Evolutionary conservation across 2,113 vertebrate genomes (phyloP).

Genomic region (Psettodes erumei): DNA sequence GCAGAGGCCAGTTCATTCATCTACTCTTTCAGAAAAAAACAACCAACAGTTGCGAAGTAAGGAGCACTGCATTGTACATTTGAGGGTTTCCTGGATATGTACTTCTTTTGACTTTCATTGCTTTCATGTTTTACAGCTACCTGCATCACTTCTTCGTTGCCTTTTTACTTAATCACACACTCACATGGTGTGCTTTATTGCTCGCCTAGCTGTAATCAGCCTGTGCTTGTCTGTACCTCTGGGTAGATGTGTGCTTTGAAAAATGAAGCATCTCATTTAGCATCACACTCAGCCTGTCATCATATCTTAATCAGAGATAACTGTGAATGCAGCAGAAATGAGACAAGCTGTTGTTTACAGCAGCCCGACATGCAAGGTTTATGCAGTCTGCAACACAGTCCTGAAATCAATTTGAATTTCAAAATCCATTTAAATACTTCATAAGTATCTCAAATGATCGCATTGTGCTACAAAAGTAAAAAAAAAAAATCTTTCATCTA

Average conservation of each 20-base stretch:
- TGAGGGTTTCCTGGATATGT: neutral
- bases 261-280: slow-evolving; percentile 25
- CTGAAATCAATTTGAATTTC: neutral
- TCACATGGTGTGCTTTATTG: neutral
- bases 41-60: no score
- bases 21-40: neutral
- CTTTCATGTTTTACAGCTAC: neutral
- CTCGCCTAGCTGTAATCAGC: slow-evolving; percentile 28
- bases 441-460: no score
- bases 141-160: neutral
- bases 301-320: slow-evolving; percentile 44
- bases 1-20: neutral
- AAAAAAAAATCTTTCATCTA: no score
- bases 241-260: neutral
- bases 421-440: neutral
- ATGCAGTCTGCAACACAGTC: neutral
- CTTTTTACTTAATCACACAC: neutral
- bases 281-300: slow-evolving; percentile 27
- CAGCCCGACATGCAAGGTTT: neutral
- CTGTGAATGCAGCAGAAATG: slow-evolving; percentile 22
- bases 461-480: no score
- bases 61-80: neutral
- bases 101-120: neutral
- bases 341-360: neutral
- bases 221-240: slow-evolving; percentile 28